A percentile compares a stretch with the other conserved stretches of the same genome.
phyloP scores from a whole-genome alignment of 2,797 vertebrate species.

The Caiman crocodilus region DNA sequence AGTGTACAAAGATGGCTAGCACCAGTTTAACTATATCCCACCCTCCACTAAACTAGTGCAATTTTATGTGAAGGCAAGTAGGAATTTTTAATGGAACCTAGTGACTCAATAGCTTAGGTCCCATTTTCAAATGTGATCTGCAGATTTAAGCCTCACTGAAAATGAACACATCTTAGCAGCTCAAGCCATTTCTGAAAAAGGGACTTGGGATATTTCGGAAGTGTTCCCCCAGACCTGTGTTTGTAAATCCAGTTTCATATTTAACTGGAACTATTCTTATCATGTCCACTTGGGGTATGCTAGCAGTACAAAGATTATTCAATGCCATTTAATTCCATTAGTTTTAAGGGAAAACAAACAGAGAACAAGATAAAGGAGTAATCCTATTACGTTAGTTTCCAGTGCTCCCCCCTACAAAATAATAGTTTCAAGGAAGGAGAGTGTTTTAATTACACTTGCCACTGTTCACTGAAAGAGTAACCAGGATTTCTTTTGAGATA shows the following conservation, averaged over 20 bases:
- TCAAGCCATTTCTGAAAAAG: not conserved
- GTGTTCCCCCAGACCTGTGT: not conserved
- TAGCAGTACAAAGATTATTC: not conserved
- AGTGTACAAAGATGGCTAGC: too few relatives aligned
- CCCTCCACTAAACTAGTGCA: too few relatives aligned
- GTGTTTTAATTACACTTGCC: not conserved
- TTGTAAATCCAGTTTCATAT: not conserved
- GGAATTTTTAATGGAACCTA: too few relatives aligned
- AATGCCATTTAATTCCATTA: not conserved
- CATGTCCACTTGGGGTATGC: not conserved
- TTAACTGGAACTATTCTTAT: not conserved
- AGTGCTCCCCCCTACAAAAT: not conserved
- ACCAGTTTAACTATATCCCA: too few relatives aligned
- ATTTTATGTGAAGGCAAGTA: too few relatives aligned
- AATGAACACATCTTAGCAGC: not conserved
- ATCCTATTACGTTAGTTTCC: not conserved
- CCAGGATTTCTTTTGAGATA: not conserved
- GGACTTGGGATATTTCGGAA: not conserved
- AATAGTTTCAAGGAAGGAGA: not conserved
- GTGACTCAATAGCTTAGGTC: too few relatives aligned
- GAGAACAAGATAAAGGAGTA: not conserved
- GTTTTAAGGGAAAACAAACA: not conserved
- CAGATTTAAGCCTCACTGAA: not conserved
- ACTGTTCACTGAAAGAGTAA: not conserved
- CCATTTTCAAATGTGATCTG: too few relatives aligned